These are phyloP conservation scores for Falco concolor DNA, from an alignment of 2,797 vertebrate species.

Conservation along the genomic window DNA sequence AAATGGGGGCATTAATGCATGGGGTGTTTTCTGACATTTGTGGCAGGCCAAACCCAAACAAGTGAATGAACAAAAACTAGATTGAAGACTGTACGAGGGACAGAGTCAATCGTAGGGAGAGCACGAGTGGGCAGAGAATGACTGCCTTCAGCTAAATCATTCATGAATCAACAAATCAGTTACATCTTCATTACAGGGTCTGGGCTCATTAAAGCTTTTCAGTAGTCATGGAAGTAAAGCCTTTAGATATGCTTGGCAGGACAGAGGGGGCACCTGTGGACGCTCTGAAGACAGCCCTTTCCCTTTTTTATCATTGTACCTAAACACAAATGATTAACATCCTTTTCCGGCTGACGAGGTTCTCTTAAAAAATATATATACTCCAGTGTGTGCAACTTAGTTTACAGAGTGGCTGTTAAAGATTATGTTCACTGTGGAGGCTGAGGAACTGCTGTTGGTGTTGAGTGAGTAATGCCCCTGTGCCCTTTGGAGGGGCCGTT, in stretches of 20 bases:
- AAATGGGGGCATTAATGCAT: neutral
- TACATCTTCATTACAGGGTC: neutral
- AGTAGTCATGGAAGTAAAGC: neutral
- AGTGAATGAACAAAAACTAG: neutral
- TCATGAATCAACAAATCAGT: neutral
- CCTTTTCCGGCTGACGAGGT: neutral
- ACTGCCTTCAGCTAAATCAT: neutral
- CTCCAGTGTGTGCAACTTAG: neutral
- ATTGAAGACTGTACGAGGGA: neutral
- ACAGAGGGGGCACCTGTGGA: neutral
- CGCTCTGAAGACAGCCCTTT: neutral
- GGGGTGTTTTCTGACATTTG: neutral
- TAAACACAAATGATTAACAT: neutral
- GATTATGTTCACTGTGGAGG: neutral
- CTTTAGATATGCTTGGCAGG: neutral
- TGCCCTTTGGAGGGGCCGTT: neutral
- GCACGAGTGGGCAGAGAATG: neutral
- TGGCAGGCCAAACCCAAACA: neutral
- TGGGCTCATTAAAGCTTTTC: neutral
- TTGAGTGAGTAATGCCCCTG: neutral
- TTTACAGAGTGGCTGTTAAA: neutral
- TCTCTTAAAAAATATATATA: neutral
- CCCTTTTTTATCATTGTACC: neutral
- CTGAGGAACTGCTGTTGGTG: neutral
- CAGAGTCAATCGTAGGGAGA: neutral